Evolutionary conservation across 2,888 invertebrate genomes (phyloP).

Genomic region (Hirtodrosophila confusa): DNA sequence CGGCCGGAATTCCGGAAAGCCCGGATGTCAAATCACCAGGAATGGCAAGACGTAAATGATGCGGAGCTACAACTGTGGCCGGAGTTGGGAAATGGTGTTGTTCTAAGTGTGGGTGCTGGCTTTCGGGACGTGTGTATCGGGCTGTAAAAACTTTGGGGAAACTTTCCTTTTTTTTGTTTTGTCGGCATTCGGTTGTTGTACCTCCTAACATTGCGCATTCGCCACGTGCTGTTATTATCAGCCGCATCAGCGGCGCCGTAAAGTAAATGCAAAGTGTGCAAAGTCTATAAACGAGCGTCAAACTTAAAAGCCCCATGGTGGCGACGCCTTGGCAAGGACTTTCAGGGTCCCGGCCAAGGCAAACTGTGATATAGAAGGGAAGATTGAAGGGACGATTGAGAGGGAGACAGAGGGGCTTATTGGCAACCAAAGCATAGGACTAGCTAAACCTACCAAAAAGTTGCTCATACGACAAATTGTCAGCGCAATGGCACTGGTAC

Average conservation of each 20-base stretch:
- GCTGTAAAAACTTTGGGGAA: slow-evolving; percentile 70
- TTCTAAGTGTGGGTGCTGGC: slow-evolving; percentile 17
- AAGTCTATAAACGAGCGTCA: slow-evolving; percentile 78
- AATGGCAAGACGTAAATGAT: slow-evolving; percentile 43
- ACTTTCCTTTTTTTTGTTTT: slow-evolving; percentile 43
- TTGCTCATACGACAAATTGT: slow-evolving; percentile 73
- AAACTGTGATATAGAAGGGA: not conserved
- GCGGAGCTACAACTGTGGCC: slow-evolving; percentile 22
- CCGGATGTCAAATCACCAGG: slow-evolving; percentile 47
- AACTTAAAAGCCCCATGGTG: slow-evolving; percentile 77
- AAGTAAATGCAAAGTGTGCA: slow-evolving; percentile 78
- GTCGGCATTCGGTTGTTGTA: slow-evolving; percentile 36
- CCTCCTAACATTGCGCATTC: slow-evolving; percentile 62
- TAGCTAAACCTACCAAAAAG: slow-evolving; percentile 66
- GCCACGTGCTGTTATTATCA: slow-evolving; percentile 73
- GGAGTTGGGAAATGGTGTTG: slow-evolving; percentile 16
- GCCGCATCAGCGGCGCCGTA: slow-evolving; percentile 72
- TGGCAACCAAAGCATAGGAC: slow-evolving; percentile 8
- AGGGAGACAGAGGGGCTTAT: not conserved
- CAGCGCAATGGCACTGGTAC: slow-evolving; percentile 37
- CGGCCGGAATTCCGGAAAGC: slow-evolving; percentile 37
- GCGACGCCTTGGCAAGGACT: slow-evolving; percentile 57
- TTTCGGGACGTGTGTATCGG: slow-evolving; percentile 60
- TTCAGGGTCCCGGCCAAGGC: slow-evolving; percentile 19
- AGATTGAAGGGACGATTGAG: not conserved